Conservation (phyloP, 2,113 vertebrate genomes). For the Notarius quadriscutis region DNA sequence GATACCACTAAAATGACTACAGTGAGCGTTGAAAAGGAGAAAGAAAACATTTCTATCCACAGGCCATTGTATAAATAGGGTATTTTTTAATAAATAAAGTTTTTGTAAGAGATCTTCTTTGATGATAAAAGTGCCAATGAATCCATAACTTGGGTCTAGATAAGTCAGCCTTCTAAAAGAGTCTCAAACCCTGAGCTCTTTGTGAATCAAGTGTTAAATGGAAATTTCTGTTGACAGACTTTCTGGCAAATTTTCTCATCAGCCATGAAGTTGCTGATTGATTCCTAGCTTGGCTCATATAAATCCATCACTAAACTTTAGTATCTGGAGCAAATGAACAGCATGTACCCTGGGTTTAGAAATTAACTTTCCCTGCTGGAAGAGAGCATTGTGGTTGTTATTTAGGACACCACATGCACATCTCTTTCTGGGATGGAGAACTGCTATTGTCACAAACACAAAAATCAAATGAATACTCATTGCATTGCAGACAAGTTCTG, state of each 20-base stretch:
- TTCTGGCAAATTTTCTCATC: constrained; percentile 30
- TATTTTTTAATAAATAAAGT: not conserved
- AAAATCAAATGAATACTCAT: not conserved
- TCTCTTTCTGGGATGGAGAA: not conserved
- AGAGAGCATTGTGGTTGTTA: not conserved
- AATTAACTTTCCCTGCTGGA: not conserved
- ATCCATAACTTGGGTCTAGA: constrained; percentile 14
- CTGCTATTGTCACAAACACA: not conserved
- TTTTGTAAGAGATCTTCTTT: not conserved
- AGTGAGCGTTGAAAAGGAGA: not conserved
- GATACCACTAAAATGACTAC: not conserved
- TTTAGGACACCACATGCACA: constrained; percentile 9
- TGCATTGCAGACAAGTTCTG: too few species aligned
- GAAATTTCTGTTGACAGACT: constrained; percentile 7
- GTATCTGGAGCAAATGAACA: constrained; percentile 11
- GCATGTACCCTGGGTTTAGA: not conserved
- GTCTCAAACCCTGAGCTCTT: not conserved
- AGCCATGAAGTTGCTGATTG: constrained; percentile 30
- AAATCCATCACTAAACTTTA: constrained; percentile 30
- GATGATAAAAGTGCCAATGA: not conserved
- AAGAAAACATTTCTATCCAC: not conserved
- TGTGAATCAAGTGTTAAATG: constrained; percentile 14
- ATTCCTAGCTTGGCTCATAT: constrained; percentile 16
- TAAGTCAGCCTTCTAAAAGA: not conserved
- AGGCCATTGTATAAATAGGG: not conserved